phyloP scores from a whole-genome alignment of 2,888 invertebrate genomes.

The Drosophila subsilvestris region DNA sequence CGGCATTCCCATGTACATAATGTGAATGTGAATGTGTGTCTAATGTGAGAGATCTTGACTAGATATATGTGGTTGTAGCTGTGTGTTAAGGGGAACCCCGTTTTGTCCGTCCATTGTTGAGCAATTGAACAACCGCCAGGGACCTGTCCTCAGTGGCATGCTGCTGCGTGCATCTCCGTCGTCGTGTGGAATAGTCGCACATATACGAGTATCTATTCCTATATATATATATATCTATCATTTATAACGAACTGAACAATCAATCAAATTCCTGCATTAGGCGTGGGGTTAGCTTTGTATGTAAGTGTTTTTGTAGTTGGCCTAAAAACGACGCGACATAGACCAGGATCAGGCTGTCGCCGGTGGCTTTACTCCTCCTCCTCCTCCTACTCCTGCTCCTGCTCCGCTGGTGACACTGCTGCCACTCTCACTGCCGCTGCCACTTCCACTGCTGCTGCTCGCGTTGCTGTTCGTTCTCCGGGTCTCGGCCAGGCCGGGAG shows the following conservation, averaged over 20 bases:
- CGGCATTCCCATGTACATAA: constrained; percentile 45
- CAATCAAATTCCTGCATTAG: constrained; percentile 72
- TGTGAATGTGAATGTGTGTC: neutral
- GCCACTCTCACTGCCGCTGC: constrained; percentile 37
- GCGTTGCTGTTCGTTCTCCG: constrained; percentile 69
- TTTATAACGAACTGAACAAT: constrained; percentile 71
- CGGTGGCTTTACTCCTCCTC: constrained; percentile 57
- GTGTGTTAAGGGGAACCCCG: constrained; percentile 15
- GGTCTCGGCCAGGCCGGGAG: constrained; percentile 56
- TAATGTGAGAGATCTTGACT: constrained; percentile 64
- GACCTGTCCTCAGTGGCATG: constrained; percentile 20
- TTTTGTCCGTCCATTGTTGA: constrained; percentile 54
- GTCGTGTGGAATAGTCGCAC: neutral
- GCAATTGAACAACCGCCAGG: constrained; percentile 51
- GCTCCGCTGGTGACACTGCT: constrained; percentile 37
- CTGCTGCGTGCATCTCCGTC: neutral
- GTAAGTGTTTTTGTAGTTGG: constrained; percentile 34
- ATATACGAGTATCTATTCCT: constrained; percentile 29
- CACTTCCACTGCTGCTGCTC: constrained; percentile 52
- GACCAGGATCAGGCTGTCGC: constrained; percentile 82
- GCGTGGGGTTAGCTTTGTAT: constrained; percentile 73
- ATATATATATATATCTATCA: constrained; percentile 51
- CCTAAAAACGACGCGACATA: constrained; percentile 57
- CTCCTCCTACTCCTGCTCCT: constrained; percentile 8
- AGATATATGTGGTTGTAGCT: constrained; percentile 52